A percentile compares a stretch with the other conserved stretches of the same genome.
Evolutionary conservation across 2,888 invertebrate genomes (phyloP).

Genomic region (Amiota minor): DNA sequence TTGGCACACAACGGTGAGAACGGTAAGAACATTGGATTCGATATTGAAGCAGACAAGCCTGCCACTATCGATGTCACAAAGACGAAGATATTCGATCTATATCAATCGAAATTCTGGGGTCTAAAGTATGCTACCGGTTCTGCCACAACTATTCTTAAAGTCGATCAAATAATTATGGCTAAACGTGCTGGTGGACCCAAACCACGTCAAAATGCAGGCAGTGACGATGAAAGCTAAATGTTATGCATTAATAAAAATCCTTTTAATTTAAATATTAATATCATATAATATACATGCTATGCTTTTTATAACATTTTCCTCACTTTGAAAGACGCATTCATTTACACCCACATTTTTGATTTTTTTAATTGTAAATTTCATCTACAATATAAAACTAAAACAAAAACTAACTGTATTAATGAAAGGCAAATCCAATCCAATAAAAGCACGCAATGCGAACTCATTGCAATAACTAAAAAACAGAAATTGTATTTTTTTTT

Average conservation of each 20-base stretch:
- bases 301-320: not conserved
- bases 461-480: slow-evolving; percentile 48
- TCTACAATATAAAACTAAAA: slow-evolving; percentile 42
- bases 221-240: slow-evolving; percentile 83
- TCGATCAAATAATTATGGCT: slow-evolving; percentile 99
- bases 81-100: slow-evolving; percentile 87
- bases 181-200: slow-evolving; percentile 97
- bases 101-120: slow-evolving; percentile 91
- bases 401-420: slow-evolving; percentile 23
- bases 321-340: not conserved
- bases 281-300: slow-evolving; percentile 34
- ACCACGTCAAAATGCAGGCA: slow-evolving; percentile 79
- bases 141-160: slow-evolving; percentile 91
- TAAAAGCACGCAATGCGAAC: slow-evolving; percentile 18
- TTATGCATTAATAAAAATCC: too few species aligned
- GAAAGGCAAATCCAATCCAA: slow-evolving; percentile 1
- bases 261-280: too few species aligned
- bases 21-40: slow-evolving; percentile 86
- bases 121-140: slow-evolving; percentile 96
- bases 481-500: not conserved
- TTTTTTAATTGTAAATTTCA: slow-evolving; percentile 62
- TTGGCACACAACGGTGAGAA: slow-evolving; percentile 90
- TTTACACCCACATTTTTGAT: slow-evolving; percentile 14
- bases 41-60: slow-evolving; percentile 86
- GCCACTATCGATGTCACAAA: slow-evolving; percentile 84